These are phyloP conservation scores for Cotesia congregata DNA, from an alignment of 2,888 invertebrate species.

Conservation along the genomic window DNA sequence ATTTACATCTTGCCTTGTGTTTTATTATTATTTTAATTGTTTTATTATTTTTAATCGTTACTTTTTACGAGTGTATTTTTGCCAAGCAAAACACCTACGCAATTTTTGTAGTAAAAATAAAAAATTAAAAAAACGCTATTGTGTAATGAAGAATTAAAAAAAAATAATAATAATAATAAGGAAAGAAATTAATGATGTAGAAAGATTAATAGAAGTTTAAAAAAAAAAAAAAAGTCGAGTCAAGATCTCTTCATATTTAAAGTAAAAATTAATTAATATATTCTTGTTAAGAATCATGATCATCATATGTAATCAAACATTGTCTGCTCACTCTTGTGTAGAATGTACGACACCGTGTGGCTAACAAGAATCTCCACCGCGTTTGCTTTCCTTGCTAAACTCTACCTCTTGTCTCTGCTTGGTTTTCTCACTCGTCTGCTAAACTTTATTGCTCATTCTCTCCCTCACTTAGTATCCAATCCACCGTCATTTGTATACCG, in stretches of 20 bases:
- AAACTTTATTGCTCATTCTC: conserved; percentile 25
- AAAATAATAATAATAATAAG: conserved; percentile 15
- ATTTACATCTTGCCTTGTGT: conserved; percentile 19
- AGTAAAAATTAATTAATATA: conserved; percentile 61
- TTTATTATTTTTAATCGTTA: conserved; percentile 27
- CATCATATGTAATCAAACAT: conserved; percentile 50
- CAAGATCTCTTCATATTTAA: conserved; percentile 38
- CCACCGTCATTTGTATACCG: neutral
- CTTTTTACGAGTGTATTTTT: conserved; percentile 27
- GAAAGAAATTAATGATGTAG: neutral
- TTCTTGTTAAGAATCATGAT: conserved; percentile 60
- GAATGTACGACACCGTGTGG: conserved; percentile 15
- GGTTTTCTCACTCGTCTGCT: conserved; percentile 35
- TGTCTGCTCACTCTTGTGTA: neutral
- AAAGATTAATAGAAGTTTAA: conserved; percentile 5
- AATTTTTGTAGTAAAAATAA: conserved; percentile 24
- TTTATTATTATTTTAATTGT: conserved; percentile 3
- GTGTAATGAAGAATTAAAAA: conserved; percentile 9
- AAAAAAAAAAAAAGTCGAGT: conserved; percentile 11
- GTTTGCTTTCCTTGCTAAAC: conserved; percentile 30
- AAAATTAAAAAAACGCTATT: neutral
- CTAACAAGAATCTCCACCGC: conserved; percentile 35
- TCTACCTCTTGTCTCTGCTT: conserved; percentile 31
- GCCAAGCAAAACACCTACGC: conserved; percentile 14
- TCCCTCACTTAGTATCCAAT: conserved; percentile 18